phyloP scores from a whole-genome alignment of 2,113 vertebrate genomes.

The Gasterosteus nipponicus region DNA sequence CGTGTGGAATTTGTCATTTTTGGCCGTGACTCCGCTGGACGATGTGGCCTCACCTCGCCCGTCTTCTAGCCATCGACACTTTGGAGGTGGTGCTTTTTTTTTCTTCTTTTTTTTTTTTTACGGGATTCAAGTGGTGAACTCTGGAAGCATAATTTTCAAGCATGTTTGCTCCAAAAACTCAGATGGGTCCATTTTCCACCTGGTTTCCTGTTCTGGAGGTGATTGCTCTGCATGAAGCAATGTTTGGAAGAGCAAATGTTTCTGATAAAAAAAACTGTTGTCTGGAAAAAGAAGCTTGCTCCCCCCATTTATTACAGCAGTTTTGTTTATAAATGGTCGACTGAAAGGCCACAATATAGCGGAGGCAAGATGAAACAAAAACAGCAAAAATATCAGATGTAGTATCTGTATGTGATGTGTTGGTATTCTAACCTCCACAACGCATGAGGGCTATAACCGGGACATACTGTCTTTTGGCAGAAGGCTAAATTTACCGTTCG shows the following conservation, averaged over 20 bases:
- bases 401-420: not conserved
- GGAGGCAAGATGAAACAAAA: not conserved
- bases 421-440: slow-evolving; percentile 24
- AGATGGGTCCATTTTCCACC: not conserved
- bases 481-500: slow-evolving; percentile 66
- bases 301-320: not conserved
- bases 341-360: not conserved
- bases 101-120: not conserved
- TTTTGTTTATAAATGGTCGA: not conserved
- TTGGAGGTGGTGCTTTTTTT: not conserved
- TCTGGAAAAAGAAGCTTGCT: not conserved
- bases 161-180: not conserved
- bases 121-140: not conserved
- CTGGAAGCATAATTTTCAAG: not conserved
- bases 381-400: not conserved
- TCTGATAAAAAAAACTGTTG: not conserved
- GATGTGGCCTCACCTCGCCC: slow-evolving; percentile 7
- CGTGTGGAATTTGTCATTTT: slow-evolving; percentile 25
- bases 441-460: slow-evolving; percentile 43
- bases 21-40: not conserved
- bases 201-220: not conserved
- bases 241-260: not conserved
- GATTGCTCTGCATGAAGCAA: not conserved
- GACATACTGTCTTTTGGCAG: slow-evolving; percentile 52
- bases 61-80: not conserved